Percentiles rank a stretch among this genome's conserved stretches.
Conservation (phyloP, 2,888 invertebrate species). For the Dryococelus australis region DNA sequence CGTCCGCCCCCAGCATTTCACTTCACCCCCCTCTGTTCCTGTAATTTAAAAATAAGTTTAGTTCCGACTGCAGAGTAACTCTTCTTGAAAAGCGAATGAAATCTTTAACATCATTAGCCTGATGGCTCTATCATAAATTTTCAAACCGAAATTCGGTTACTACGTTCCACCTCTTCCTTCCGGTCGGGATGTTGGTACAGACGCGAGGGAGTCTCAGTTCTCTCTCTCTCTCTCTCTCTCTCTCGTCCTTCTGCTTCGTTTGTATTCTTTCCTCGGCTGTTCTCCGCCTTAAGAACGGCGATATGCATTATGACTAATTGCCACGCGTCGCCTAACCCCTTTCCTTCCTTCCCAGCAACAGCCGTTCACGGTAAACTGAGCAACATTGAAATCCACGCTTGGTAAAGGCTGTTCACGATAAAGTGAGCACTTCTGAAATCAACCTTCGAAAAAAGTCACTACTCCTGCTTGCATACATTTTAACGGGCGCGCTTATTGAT, state of each 20-base stretch:
- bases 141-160: neutral
- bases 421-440: too few relatives aligned
- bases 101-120: constrained; percentile 2
- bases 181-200: too few relatives aligned
- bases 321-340: neutral
- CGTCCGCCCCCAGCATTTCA: neutral
- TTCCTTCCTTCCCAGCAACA: neutral
- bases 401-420: too few relatives aligned
- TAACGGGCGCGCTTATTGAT: too few relatives aligned
- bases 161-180: neutral
- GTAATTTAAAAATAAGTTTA: neutral
- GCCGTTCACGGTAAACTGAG: too few relatives aligned
- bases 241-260: too few relatives aligned
- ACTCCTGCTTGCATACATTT: too few relatives aligned
- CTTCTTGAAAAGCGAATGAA: neutral
- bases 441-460: too few relatives aligned
- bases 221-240: too few relatives aligned
- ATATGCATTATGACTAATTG: neutral
- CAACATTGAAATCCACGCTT: too few relatives aligned
- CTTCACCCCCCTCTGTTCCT: neutral
- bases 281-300: neutral
- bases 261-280: neutral
- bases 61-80: neutral
- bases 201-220: too few relatives aligned
- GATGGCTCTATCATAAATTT: neutral